A percentile compares a stretch with the other conserved stretches of the same genome.
Evolutionary conservation across 2,888 invertebrate species (phyloP).

Genomic region (Nycteola revayana): DNA sequence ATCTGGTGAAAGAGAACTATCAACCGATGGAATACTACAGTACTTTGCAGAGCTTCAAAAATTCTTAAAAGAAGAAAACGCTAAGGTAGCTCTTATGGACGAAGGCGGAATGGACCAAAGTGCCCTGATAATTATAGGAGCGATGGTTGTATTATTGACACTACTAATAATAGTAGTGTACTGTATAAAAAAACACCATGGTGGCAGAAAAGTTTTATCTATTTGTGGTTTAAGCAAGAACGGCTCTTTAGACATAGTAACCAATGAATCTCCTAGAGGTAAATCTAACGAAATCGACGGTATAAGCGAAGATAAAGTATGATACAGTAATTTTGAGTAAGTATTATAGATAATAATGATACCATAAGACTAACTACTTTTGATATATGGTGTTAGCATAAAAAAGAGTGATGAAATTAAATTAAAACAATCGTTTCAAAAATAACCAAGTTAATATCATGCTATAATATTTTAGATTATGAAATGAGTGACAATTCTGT

Average conservation of each 20-base stretch:
- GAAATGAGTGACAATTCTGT: slow-evolving; percentile 17
- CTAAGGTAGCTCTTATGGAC: slow-evolving; percentile 38
- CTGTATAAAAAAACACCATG: slow-evolving; percentile 61
- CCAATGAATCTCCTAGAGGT: slow-evolving; percentile 55
- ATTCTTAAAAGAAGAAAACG: slow-evolving; percentile 54
- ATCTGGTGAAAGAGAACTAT: slow-evolving; percentile 67
- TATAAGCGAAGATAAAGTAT: slow-evolving; percentile 70
- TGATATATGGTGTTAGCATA: no score
- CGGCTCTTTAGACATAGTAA: slow-evolving; percentile 70
- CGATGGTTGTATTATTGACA: slow-evolving; percentile 56
- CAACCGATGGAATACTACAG: slow-evolving; percentile 62
- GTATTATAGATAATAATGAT: no score
- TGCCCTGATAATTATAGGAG: slow-evolving; percentile 65
- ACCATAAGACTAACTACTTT: no score
- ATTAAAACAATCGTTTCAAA: no score
- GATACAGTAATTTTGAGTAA: slow-evolving; percentile 13
- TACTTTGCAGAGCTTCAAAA: slow-evolving; percentile 61
- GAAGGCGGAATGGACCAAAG: slow-evolving; percentile 62
- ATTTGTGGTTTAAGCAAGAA: slow-evolving; percentile 68
- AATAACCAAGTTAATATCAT: no score
- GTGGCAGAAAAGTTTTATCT: slow-evolving; percentile 53
- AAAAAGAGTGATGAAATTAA: no score
- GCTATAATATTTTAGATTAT: no score
- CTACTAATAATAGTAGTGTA: slow-evolving; percentile 62
- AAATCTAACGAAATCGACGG: slow-evolving; percentile 57